These are phyloP conservation scores for Pseudotriccus pelzelni DNA, from an alignment of 2,797 vertebrate species.

Conservation along the genomic window DNA sequence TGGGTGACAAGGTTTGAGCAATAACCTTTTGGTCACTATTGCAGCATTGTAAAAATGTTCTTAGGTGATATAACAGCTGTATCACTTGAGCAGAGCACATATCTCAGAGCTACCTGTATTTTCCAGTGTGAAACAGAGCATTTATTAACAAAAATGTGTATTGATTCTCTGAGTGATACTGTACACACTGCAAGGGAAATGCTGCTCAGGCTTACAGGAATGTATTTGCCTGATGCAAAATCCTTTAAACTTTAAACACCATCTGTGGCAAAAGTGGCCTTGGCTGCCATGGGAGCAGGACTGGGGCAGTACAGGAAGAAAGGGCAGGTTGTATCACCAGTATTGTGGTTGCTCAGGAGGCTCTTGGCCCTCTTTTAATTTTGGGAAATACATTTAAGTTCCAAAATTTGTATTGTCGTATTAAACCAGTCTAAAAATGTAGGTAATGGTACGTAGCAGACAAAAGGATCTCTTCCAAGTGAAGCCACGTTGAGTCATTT, in stretches of 20 bases:
- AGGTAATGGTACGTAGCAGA: background rate
- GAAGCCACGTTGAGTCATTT: slow-evolving; percentile 7
- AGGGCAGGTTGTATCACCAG: background rate
- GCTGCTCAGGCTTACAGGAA: background rate
- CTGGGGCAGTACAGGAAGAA: background rate
- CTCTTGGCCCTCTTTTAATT: background rate
- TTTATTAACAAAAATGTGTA: background rate
- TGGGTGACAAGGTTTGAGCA: slow-evolving; percentile 25
- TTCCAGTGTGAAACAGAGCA: background rate
- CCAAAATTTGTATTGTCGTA: background rate
- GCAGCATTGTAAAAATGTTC: background rate
- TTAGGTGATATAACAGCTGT: background rate
- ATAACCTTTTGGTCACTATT: background rate
- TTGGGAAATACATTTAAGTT: background rate
- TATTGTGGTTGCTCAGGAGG: background rate
- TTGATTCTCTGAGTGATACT: background rate
- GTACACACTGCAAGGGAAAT: background rate
- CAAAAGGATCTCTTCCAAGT: background rate
- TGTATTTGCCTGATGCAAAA: background rate
- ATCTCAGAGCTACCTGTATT: background rate
- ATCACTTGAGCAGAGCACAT: background rate
- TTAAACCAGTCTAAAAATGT: background rate
- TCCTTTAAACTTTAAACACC: background rate
- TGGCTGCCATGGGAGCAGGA: background rate
- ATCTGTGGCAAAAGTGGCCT: background rate